Evolutionary conservation across 2,113 vertebrate species (phyloP).

Genomic region (Solea senegalensis): DNA sequence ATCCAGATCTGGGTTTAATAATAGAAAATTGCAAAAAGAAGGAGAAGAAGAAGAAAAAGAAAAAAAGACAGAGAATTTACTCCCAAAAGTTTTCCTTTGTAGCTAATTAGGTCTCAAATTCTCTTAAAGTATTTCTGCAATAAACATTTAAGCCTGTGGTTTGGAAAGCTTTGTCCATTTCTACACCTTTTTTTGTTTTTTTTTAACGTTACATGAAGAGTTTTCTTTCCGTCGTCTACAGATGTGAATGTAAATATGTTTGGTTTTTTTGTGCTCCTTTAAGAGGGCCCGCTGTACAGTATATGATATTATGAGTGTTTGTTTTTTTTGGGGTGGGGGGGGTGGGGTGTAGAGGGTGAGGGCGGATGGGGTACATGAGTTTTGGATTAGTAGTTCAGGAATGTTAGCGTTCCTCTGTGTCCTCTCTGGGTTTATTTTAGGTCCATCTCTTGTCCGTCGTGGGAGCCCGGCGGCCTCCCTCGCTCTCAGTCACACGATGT

Average conservation of each 20-base stretch:
- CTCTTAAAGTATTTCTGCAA: not conserved
- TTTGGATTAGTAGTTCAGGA: conserved; percentile 65
- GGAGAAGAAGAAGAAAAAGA: too few relatives aligned
- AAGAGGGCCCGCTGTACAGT: conserved; percentile 70
- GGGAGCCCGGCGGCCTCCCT: conserved; percentile 52
- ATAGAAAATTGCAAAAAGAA: not conserved
- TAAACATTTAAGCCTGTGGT: conserved; percentile 23
- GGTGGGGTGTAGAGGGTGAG: conserved; percentile 41
- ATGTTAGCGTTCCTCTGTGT: conserved; percentile 68
- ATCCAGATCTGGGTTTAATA: conserved; percentile 41
- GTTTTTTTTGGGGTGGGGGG: conserved; percentile 1
- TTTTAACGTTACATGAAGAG: conserved; percentile 33
- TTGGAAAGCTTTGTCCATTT: conserved; percentile 44
- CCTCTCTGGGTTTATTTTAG: conserved; percentile 67
- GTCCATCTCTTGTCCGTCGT: conserved; percentile 52
- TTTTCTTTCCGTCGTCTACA: conserved; percentile 42
- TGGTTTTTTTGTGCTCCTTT: conserved; percentile 13
- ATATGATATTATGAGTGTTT: conserved; percentile 42
- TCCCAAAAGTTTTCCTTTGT: conserved; percentile 8
- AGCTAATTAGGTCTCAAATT: not conserved
- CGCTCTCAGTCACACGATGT: conserved; percentile 32
- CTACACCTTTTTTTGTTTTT: conserved; percentile 43
- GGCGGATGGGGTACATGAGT: conserved; percentile 41
- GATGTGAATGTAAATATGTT: conserved; percentile 80
- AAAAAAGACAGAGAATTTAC: not conserved